These are phyloP conservation scores for Papilio polytes DNA, from an alignment of 1,140 invertebrate genomes.

Conservation along the genomic window DNA sequence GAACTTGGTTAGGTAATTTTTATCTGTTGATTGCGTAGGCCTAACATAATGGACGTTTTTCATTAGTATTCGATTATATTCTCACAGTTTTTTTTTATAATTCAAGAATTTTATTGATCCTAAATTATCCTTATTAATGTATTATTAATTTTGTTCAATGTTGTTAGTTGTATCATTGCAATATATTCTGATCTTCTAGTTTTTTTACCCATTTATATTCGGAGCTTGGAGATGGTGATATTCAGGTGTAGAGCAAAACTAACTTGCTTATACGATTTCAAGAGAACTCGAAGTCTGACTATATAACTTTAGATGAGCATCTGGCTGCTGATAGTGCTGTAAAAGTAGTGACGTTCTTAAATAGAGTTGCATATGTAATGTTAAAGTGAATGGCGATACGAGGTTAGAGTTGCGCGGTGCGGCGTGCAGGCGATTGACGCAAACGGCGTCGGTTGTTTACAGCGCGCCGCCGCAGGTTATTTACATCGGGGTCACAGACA, in stretches of 20 bases:
- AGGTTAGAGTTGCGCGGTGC: constrained; percentile 50
- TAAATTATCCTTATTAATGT: too few relatives aligned
- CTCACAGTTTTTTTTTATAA: too few relatives aligned
- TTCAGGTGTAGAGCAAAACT: background rate
- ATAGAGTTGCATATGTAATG: constrained; percentile 47
- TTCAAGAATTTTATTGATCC: too few relatives aligned
- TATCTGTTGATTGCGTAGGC: background rate
- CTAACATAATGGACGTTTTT: too few relatives aligned
- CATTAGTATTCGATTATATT: too few relatives aligned
- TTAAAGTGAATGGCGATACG: constrained; percentile 39
- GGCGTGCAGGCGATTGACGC: constrained; percentile 72
- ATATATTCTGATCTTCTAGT: too few relatives aligned
- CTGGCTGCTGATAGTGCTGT: background rate
- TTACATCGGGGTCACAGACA: constrained; percentile 83
- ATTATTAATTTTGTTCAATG: too few relatives aligned
- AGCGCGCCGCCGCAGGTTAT: constrained; percentile 78
- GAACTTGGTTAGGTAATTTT: constrained; percentile 30
- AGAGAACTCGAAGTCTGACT: background rate
- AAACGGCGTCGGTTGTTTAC: constrained; percentile 79
- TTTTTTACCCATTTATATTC: too few relatives aligned
- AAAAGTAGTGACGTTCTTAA: constrained; percentile 51
- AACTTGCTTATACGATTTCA: background rate
- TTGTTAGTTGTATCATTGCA: too few relatives aligned
- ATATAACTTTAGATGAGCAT: background rate
- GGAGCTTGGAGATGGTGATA: background rate